These are phyloP conservation scores for Noctua comes DNA, from an alignment of 2,888 invertebrate genomes.

Conservation along the genomic window DNA sequence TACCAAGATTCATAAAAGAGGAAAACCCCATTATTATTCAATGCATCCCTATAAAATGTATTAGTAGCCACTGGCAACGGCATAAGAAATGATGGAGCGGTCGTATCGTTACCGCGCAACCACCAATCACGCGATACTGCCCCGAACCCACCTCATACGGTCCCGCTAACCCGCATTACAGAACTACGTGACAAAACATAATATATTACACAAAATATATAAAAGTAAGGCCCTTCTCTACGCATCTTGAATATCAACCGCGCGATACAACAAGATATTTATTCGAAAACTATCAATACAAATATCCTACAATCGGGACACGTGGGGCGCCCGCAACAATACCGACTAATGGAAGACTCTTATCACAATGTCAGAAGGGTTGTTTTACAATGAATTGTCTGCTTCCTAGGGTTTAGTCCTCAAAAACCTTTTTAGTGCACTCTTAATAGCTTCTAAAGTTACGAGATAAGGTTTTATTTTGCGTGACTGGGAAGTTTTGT, in stretches of 20 bases:
- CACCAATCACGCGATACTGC: constrained; percentile 21
- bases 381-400: constrained; percentile 39
- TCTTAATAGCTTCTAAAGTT: constrained; percentile 15
- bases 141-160: constrained; percentile 15
- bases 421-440: constrained; percentile 13
- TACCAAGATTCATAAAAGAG: background rate
- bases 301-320: constrained; percentile 65
- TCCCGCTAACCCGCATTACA: constrained; percentile 37
- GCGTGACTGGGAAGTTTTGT: background rate
- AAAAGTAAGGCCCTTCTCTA: constrained; percentile 48
- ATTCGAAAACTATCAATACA: constrained; percentile 68
- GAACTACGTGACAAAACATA: constrained; percentile 59
- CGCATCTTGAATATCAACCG: constrained; percentile 67
- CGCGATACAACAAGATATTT: constrained; percentile 65
- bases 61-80: constrained; percentile 1
- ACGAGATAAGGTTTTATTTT: constrained; percentile 33
- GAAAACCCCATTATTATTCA: constrained; percentile 9
- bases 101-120: constrained; percentile 22
- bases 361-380: constrained; percentile 44
- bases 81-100: constrained; percentile 14
- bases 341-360: constrained; percentile 44
- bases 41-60: constrained; percentile 22
- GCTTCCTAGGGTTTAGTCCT: constrained; percentile 35
- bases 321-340: constrained; percentile 54
- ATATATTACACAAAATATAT: constrained; percentile 45